A percentile compares a stretch with the other conserved stretches of the same genome.
phyloP scores from a whole-genome alignment of 2,888 invertebrate genomes.

The Microctonus hyperodae region DNA sequence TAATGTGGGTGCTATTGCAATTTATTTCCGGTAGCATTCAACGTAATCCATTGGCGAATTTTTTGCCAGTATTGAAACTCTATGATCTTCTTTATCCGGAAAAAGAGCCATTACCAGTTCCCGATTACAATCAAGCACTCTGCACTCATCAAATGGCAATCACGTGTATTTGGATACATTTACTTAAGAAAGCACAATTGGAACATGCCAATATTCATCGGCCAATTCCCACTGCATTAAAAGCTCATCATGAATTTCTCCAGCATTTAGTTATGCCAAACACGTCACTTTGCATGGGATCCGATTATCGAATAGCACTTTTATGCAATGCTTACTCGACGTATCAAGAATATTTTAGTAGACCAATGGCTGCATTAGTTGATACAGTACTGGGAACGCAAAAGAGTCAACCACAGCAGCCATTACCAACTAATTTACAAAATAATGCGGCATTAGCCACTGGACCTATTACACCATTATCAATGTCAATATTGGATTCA shows the following conservation, averaged over 20 bases:
- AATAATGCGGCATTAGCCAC: conserved; percentile 64
- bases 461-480: conserved; percentile 84
- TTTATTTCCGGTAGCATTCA: conserved; percentile 97
- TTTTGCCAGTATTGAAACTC: conserved; percentile 87
- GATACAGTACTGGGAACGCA: conserved; percentile 82
- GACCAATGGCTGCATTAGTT: conserved; percentile 91
- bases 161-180: conserved; percentile 96
- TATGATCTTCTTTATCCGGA: conserved; percentile 94
- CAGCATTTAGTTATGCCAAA: conserved; percentile 84
- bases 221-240: conserved; percentile 81
- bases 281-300: conserved; percentile 76
- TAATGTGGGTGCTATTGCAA: conserved; percentile 99
- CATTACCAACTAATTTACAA: conserved; percentile 61
- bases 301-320: conserved; percentile 89
- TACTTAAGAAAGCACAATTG: conserved; percentile 90
- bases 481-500: conserved; percentile 92
- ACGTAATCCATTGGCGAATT: conserved; percentile 87
- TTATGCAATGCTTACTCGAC: conserved; percentile 96
- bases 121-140: conserved; percentile 85
- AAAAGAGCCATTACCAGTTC: conserved; percentile 86
- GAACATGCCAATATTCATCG: conserved; percentile 81
- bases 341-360: conserved; percentile 87
- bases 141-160: conserved; percentile 93
- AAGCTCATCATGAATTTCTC: conserved; percentile 85
- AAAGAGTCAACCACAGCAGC: conserved; percentile 68